Percentiles rank a stretch among this genome's conserved stretches.
These are phyloP conservation scores for Enteromius treurensis DNA, from an alignment of 2,797 vertebrate species.

Conservation along the genomic window DNA sequence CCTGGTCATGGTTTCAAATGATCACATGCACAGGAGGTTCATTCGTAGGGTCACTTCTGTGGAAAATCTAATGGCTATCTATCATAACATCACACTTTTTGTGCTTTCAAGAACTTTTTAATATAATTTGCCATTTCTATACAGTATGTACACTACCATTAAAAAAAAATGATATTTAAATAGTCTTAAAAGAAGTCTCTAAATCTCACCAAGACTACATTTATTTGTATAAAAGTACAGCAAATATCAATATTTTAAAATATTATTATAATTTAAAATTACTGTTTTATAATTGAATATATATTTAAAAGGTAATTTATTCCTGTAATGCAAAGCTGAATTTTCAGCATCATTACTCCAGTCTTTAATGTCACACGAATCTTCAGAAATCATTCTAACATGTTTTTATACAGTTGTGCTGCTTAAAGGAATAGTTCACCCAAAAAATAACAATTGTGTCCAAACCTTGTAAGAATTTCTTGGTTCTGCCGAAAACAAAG, in stretches of 20 bases:
- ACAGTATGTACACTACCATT: background rate
- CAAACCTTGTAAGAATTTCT: too few relatives aligned
- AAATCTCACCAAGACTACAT: background rate
- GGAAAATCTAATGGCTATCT: conserved; percentile 57
- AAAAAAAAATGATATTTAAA: background rate
- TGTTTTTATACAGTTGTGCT: background rate
- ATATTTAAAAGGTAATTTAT: background rate
- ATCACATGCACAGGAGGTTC: conserved; percentile 61
- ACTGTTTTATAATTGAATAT: background rate
- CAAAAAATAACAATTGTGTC: too few relatives aligned
- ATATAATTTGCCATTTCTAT: background rate
- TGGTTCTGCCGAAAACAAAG: too few relatives aligned
- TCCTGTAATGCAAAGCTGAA: background rate
- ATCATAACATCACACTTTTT: conserved; percentile 51
- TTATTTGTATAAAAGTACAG: background rate
- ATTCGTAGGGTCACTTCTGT: conserved; percentile 58
- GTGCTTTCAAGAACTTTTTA: conserved; percentile 11
- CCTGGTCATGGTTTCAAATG: conserved; percentile 74
- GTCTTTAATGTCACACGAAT: background rate
- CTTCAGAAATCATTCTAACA: background rate
- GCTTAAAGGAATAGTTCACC: too few relatives aligned
- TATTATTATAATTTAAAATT: too few relatives aligned
- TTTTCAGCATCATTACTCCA: background rate
- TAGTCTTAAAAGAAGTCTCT: background rate
- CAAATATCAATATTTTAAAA: background rate